Conservation (phyloP, 2,888 invertebrate genomes). For the Lithodes maja region DNA sequence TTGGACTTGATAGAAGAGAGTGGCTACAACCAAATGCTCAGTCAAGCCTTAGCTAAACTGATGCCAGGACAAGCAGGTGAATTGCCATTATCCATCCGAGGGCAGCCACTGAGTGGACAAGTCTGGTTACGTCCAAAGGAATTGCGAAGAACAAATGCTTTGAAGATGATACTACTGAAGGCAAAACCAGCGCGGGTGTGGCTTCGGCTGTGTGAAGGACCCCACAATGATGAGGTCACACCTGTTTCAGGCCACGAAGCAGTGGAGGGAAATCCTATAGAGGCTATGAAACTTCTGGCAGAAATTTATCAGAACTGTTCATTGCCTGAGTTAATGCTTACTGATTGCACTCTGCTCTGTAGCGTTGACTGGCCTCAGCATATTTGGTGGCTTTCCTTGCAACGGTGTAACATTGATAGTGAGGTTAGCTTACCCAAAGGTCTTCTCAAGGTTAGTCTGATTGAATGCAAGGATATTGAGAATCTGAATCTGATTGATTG, state of each 20-base stretch:
- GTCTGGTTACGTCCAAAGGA: constrained; percentile 38
- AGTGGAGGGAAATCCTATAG: neutral
- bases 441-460: neutral
- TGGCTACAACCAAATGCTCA: neutral
- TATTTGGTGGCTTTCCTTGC: constrained; percentile 32
- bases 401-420: constrained; percentile 2
- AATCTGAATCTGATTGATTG: neutral
- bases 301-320: neutral
- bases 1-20: constrained; percentile 35
- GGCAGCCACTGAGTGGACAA: neutral
- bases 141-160: neutral
- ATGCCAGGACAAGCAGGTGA: neutral
- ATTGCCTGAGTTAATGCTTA: constrained; percentile 19
- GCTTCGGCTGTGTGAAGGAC: constrained; percentile 30
- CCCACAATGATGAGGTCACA: neutral
- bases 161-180: neutral
- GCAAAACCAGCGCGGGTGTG: constrained; percentile 9
- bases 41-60: neutral
- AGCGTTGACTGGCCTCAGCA: constrained; percentile 1
- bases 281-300: neutral
- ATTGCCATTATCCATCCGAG: neutral
- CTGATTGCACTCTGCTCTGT: neutral
- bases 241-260: neutral
- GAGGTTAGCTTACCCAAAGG: neutral
- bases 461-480: neutral